phyloP scores from a whole-genome alignment of 1,140 invertebrate species.

The Cryptotermes secundus region DNA sequence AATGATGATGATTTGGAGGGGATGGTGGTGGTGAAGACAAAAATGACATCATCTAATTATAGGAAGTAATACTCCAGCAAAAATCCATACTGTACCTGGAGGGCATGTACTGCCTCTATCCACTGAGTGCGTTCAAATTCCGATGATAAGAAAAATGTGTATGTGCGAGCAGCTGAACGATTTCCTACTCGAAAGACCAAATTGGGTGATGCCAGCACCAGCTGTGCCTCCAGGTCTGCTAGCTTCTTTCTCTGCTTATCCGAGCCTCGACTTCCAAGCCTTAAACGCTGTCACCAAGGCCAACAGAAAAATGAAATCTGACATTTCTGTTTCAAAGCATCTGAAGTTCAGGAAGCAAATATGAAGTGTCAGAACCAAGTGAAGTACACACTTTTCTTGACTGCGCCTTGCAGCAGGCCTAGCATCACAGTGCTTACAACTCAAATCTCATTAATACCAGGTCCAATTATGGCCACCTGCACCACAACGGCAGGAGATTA shows the following conservation, averaged over 20 bases:
- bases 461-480: too few species aligned
- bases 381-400: too few species aligned
- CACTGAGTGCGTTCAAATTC: constrained; percentile 92
- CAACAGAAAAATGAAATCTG: constrained; percentile 35
- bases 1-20: too few species aligned
- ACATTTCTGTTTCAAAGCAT: background rate
- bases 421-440: too few species aligned
- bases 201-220: constrained; percentile 82
- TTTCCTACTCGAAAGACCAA: constrained; percentile 75
- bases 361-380: too few species aligned
- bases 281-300: constrained; percentile 44
- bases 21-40: too few species aligned
- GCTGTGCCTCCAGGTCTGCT: constrained; percentile 82
- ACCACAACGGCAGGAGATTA: too few species aligned
- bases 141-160: constrained; percentile 88
- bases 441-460: too few species aligned
- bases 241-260: constrained; percentile 89
- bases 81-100: constrained; percentile 43
- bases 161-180: constrained; percentile 62
- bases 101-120: constrained; percentile 84
- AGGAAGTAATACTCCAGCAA: too few species aligned
- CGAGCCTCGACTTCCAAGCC: constrained; percentile 58
- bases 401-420: too few species aligned
- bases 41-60: too few species aligned
- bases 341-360: too few species aligned